Percentiles rank a stretch among this genome's conserved stretches.
Evolutionary conservation across 2,888 invertebrate species (phyloP).

Genomic region (Plebejus anna): DNA sequence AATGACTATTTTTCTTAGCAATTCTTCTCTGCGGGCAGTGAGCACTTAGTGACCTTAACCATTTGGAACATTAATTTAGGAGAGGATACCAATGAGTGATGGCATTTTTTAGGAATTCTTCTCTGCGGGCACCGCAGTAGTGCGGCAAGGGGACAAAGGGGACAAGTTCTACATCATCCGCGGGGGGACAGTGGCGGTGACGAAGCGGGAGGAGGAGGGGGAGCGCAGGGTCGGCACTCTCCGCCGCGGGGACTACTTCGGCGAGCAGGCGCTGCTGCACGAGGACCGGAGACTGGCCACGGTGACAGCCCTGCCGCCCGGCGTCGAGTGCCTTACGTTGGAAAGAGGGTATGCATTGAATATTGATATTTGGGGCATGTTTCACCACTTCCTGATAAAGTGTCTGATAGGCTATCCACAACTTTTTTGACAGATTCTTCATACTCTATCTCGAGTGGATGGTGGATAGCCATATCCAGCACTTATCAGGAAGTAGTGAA

Average conservation of each 20-base stretch:
- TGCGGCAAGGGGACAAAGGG: constrained; percentile 91
- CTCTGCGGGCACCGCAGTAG: constrained; percentile 87
- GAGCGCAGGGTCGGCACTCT: constrained; percentile 85
- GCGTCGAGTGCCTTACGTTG: constrained; percentile 92
- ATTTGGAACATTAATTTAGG: too few species aligned
- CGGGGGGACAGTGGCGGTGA: constrained; percentile 88
- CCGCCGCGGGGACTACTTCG: constrained; percentile 91
- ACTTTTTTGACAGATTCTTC: too few species aligned
- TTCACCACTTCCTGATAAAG: too few species aligned
- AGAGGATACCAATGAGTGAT: background rate
- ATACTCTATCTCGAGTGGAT: too few species aligned
- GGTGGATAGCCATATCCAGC: too few species aligned
- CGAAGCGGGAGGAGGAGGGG: constrained; percentile 81
- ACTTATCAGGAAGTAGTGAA: too few species aligned
- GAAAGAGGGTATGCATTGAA: constrained; percentile 84
- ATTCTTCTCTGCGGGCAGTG: constrained; percentile 89
- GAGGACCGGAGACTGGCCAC: constrained; percentile 94
- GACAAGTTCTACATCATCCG: constrained; percentile 95
- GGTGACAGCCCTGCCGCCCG: constrained; percentile 90
- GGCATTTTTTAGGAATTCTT: constrained; percentile 84
- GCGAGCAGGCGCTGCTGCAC: constrained; percentile 91
- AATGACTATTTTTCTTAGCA: constrained; percentile 71
- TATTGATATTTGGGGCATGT: background rate
- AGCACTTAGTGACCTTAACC: background rate
- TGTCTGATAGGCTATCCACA: too few species aligned